Conservation (phyloP, 2,888 invertebrate species). For the Andrena minutula region DNA sequence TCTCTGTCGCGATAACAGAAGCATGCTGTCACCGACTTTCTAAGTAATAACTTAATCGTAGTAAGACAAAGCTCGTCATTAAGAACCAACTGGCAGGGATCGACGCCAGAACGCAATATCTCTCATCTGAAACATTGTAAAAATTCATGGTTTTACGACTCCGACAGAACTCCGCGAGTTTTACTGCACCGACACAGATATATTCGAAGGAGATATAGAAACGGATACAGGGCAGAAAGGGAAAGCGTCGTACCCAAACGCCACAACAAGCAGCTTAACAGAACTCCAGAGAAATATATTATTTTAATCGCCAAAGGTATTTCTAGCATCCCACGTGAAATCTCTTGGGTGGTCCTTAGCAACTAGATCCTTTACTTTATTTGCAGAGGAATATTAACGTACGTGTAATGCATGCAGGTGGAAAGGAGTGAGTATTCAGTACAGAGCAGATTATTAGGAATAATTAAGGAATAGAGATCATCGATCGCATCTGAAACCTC, state of each 20-base stretch:
- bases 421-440: too few relatives aligned
- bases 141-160: slow-evolving; percentile 58
- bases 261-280: too few relatives aligned
- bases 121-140: slow-evolving; percentile 89
- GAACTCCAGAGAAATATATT: background rate
- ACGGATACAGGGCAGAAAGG: too few relatives aligned
- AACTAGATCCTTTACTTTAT: slow-evolving; percentile 34
- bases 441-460: background rate
- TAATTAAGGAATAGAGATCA: slow-evolving; percentile 6
- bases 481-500: slow-evolving; percentile 35
- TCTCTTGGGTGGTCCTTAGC: too few relatives aligned
- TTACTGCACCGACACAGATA: background rate
- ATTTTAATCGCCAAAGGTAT: background rate
- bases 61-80: slow-evolving; percentile 88
- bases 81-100: slow-evolving; percentile 92
- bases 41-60: slow-evolving; percentile 80
- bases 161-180: background rate
- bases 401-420: slow-evolving; percentile 20
- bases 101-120: slow-evolving; percentile 91
- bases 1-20: slow-evolving; percentile 9
- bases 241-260: too few relatives aligned
- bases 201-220: too few relatives aligned
- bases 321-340: background rate
- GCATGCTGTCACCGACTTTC: slow-evolving; percentile 79
- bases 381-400: slow-evolving; percentile 49